Base-by-base conservation (phyloP, 2,113 vertebrate species). In the Seriola aureovittata region DNA sequence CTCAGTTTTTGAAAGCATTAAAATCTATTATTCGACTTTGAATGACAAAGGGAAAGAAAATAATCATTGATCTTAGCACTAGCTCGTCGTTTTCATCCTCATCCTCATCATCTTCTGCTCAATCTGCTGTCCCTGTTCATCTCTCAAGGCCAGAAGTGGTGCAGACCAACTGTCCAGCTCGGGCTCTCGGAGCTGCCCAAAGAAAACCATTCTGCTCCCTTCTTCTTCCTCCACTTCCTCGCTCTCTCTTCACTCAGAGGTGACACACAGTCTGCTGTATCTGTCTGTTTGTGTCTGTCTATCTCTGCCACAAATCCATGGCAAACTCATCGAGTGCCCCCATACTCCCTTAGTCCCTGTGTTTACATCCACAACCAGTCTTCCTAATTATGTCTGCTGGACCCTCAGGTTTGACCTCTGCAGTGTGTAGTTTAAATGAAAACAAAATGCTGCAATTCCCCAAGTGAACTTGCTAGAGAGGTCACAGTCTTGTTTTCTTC, bases 181-280 rank as follows among this genome's bases (percentile, higher is more conserved):
- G 4, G 93, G 78, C 93, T 95, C 94, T 93, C 96, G 97, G 94
- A 97, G 96, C 95, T 99, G 98, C 92, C 98, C 98, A 89, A 99
- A 99, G 98, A 99, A 98, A 97, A 97, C 97, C 94, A 98, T 99
- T 96, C 96, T 96, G 84, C 97, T 99, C 62, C 94, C 94, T 87
- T 93, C 95, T 77, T 96, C 95, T 91, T 93, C 96, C 90, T 96
- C 95, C 93, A 89, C 96, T 93, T 96, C 96, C 84, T 95, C 95
- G 92, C 93, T 96, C 89, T 96, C 93, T 93, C 94, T 93, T 64
- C 96, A 93, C 88, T 93, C 92, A 87, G 97, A 99, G 98, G 98
- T 99, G 98, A 99, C 88, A 34, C 82, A 83, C 81, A 65, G 86
- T 91, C 87, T 84, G 80, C 82, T 70, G 50, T 81, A 25, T 90